Evolutionary conservation across 2,113 vertebrate genomes (phyloP).

Genomic region (Cyanoramphus novaezelandiae): DNA sequence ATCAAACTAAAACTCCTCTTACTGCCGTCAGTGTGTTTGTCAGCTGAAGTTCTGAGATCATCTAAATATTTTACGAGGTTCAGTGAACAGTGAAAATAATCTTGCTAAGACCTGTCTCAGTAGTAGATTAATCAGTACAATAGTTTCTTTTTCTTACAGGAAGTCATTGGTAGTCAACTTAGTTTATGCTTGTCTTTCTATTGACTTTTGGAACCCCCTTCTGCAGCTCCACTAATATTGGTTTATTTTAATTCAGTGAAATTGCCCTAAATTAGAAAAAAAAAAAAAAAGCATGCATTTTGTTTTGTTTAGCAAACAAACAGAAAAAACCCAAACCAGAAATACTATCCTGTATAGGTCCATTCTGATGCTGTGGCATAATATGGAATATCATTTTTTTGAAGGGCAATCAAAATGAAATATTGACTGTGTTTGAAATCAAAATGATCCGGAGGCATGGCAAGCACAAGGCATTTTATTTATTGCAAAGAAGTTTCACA

Average conservation of each 20-base stretch:
- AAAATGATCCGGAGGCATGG: constrained; percentile 41
- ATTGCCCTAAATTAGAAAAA: background rate
- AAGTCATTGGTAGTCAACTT: background rate
- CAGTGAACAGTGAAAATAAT: constrained; percentile 32
- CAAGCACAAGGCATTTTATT: constrained; percentile 47
- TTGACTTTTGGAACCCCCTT: background rate
- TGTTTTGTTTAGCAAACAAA: background rate
- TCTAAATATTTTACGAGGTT: constrained; percentile 68
- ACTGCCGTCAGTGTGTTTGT: constrained; percentile 52
- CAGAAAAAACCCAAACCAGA: background rate
- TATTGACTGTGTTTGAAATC: constrained; percentile 66
- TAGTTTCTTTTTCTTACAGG: background rate
- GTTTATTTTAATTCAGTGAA: constrained; percentile 24
- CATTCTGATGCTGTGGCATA: background rate
- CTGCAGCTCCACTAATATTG: background rate
- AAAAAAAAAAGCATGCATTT: background rate
- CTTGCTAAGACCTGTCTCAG: background rate
- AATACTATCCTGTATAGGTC: background rate
- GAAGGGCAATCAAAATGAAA: constrained; percentile 65
- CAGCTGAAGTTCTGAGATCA: constrained; percentile 54
- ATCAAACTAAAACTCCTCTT: constrained; percentile 44
- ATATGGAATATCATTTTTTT: constrained; percentile 58
- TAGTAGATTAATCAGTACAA: background rate
- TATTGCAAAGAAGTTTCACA: constrained; percentile 47
- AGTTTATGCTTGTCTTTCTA: background rate